Conservation (phyloP, 2,113 vertebrate genomes). For the Scomber japonicus region DNA sequence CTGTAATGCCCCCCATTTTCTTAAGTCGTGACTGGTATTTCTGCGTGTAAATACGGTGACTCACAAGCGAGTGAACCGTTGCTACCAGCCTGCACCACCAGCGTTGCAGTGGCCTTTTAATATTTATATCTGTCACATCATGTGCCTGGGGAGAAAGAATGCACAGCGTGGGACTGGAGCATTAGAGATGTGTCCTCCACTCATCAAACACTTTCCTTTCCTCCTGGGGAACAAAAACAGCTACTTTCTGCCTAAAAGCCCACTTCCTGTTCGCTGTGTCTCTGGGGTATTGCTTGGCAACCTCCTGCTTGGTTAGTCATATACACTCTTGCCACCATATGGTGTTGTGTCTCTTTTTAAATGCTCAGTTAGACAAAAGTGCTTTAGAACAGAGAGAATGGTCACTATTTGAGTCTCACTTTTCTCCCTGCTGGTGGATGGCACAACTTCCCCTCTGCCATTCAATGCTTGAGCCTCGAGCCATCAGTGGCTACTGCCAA, state of each 20-base stretch:
- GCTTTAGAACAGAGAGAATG: constrained; percentile 1
- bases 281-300: constrained; percentile 31
- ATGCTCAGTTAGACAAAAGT: constrained; percentile 13
- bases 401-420: constrained; percentile 2
- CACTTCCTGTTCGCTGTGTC: constrained; percentile 31
- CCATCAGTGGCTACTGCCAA: constrained; percentile 13
- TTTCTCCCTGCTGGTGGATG: neutral
- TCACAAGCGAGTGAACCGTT: constrained; percentile 10
- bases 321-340: constrained; percentile 3
- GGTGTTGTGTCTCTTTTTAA: constrained; percentile 11
- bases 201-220: constrained; percentile 46
- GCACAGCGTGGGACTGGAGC: constrained; percentile 40
- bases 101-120: constrained; percentile 40
- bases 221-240: constrained; percentile 29
- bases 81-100: constrained; percentile 18
- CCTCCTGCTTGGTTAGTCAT: constrained; percentile 30
- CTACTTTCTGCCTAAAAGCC: constrained; percentile 41
- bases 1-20: constrained; percentile 40
- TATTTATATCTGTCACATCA: constrained; percentile 43
- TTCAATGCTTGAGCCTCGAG: constrained; percentile 15
- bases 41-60: constrained; percentile 28
- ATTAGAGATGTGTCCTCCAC: constrained; percentile 37
- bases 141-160: constrained; percentile 45
- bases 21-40: constrained; percentile 6
- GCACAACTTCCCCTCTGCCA: neutral